A percentile compares a stretch with the other conserved stretches of the same genome.
Conservation (phyloP, 64 coral and sea anemone species). For the Actinia equina region DNA sequence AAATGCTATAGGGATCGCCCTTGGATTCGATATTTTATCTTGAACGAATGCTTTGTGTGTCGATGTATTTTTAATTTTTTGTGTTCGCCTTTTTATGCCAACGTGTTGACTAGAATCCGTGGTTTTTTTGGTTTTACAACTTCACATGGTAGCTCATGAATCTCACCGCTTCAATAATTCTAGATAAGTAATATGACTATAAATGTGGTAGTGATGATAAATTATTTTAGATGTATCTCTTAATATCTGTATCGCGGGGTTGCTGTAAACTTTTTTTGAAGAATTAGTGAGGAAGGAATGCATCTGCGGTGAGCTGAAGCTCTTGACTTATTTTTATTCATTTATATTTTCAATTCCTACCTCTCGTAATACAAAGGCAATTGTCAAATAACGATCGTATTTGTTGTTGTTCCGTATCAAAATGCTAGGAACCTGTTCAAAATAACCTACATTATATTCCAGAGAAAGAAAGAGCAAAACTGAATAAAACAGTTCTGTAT, state of each 20-base stretch:
- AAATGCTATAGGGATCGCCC: background rate
- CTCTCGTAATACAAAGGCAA: conserved; percentile 6
- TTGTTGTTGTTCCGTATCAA: background rate
- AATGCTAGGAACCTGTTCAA: conserved; percentile 1
- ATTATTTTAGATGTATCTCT: background rate
- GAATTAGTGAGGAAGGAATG: background rate
- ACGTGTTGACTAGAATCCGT: background rate
- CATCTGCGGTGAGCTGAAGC: background rate
- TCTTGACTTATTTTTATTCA: conserved; percentile 4
- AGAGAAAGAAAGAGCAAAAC: background rate
- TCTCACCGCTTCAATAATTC: background rate
- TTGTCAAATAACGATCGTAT: conserved; percentile 11
- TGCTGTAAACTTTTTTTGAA: background rate
- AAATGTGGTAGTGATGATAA: background rate
- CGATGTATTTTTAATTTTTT: conserved; percentile 3
- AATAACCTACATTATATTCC: background rate
- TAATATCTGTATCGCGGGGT: background rate
- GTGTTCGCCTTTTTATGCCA: background rate
- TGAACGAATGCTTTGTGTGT: background rate
- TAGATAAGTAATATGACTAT: background rate
- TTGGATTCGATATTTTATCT: background rate
- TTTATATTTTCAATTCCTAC: background rate
- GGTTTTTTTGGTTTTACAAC: conserved; percentile 8
- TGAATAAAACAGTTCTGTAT: background rate
- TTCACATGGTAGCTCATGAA: background rate